Evolutionary conservation across 2,113 vertebrate genomes (phyloP).

Genomic region (Strigops habroptila): DNA sequence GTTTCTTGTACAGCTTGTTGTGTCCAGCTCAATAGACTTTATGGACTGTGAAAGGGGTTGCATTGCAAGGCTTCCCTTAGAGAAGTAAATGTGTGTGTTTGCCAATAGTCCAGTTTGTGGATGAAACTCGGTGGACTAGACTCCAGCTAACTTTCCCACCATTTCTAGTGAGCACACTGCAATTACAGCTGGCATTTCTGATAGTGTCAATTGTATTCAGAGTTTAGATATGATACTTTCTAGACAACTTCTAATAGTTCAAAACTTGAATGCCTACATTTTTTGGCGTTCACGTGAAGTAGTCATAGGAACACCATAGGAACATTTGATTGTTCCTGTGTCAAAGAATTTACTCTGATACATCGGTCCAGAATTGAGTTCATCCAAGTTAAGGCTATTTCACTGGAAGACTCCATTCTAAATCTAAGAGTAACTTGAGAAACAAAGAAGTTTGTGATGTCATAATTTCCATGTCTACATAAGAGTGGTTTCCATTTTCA

Average conservation of each 20-base stretch:
- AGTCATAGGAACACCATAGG: background rate
- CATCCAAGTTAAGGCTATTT: background rate
- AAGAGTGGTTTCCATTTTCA: background rate
- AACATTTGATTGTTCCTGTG: background rate
- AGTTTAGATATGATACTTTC: background rate
- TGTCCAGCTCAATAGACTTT: background rate
- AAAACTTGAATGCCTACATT: background rate
- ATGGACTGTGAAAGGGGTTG: background rate
- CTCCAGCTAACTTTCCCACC: background rate
- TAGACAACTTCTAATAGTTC: background rate
- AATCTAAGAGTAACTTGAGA: background rate
- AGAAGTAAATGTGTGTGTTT: background rate
- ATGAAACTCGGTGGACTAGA: background rate
- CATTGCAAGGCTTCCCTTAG: background rate
- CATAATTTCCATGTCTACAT: background rate
- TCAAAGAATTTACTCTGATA: slow-evolving; percentile 2
- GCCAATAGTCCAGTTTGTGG: background rate
- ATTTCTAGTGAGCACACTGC: background rate
- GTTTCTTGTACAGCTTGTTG: background rate
- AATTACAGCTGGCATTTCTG: background rate
- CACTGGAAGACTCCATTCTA: background rate
- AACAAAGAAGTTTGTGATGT: background rate
- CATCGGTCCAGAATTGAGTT: background rate
- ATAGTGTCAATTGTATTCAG: background rate
- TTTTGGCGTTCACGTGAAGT: background rate